Conservation (phyloP, 2,797 vertebrate species). For the Gouania willdenowi region DNA sequence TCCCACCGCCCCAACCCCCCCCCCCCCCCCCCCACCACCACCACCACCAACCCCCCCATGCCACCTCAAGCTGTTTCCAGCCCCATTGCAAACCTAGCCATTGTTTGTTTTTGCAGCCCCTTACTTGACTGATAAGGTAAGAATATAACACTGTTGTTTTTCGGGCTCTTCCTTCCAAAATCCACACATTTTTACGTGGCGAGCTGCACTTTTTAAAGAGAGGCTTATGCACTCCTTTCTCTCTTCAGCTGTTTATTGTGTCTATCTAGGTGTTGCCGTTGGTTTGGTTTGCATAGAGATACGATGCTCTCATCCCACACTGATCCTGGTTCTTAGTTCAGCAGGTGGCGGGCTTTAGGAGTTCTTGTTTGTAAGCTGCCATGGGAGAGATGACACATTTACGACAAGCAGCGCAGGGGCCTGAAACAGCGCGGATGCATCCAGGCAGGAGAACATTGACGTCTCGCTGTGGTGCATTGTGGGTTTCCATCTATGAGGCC, state of each 20-base stretch:
- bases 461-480: slow-evolving; percentile 49
- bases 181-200: slow-evolving; percentile 29
- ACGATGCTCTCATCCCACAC: slow-evolving; percentile 60
- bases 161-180: slow-evolving; percentile 18
- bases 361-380: slow-evolving; percentile 75
- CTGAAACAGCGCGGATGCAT: slow-evolving; percentile 41
- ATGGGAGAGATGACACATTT: slow-evolving; percentile 74
- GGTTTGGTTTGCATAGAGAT: slow-evolving; percentile 65
- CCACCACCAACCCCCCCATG: slow-evolving; percentile 4
- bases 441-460: no score
- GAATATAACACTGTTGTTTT: slow-evolving; percentile 10
- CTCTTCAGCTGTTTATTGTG: slow-evolving; percentile 43
- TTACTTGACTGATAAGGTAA: slow-evolving; percentile 35
- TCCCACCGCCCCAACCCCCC: no score
- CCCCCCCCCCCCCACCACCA: no score
- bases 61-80: slow-evolving; percentile 47
- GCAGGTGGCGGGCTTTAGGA: slow-evolving; percentile 77
- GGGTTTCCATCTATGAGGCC: slow-evolving; percentile 50
- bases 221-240: slow-evolving; percentile 27
- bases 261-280: slow-evolving; percentile 62
- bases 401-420: slow-evolving; percentile 55
- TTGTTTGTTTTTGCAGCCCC: slow-evolving; percentile 40
- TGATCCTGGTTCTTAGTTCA: slow-evolving; percentile 63
- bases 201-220: slow-evolving; percentile 15
- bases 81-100: slow-evolving; percentile 37